Percentiles rank a stretch among this genome's conserved stretches.
phyloP scores from a whole-genome alignment of 2,888 invertebrate species.

The Mystacides longicornis region DNA sequence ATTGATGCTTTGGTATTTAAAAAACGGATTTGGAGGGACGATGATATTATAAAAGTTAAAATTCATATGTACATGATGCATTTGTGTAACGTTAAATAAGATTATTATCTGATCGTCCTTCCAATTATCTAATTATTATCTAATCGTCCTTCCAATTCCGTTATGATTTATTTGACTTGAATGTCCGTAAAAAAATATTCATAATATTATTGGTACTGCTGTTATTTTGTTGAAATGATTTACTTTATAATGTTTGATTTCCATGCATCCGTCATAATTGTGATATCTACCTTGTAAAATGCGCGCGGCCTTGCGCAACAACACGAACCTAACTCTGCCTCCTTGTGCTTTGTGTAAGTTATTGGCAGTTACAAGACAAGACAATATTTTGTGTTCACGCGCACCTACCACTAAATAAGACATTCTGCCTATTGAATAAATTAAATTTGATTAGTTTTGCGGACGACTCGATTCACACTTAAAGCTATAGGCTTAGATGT shows the following conservation, averaged over 20 bases:
- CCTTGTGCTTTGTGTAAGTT: slow-evolving; percentile 26
- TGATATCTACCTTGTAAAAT: slow-evolving; percentile 23
- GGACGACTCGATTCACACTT: no score
- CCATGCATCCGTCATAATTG: slow-evolving; percentile 23
- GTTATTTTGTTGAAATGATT: slow-evolving; percentile 23
- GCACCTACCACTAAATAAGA: neutral
- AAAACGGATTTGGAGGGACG: neutral
- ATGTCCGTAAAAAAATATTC: slow-evolving; percentile 11
- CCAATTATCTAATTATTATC: no score
- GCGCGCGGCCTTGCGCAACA: slow-evolving; percentile 17
- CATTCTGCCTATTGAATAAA: no score
- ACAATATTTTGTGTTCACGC: neutral
- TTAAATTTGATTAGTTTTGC: no score
- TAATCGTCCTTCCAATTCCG: no score
- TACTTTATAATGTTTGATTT: slow-evolving; percentile 20
- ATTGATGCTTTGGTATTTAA: neutral
- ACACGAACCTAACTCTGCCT: slow-evolving; percentile 7
- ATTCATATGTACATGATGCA: no score
- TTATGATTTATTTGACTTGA: slow-evolving; percentile 5
- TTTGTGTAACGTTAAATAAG: no score
- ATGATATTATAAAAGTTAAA: no score
- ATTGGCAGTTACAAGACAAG: slow-evolving; percentile 1
- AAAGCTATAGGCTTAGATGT: no score
- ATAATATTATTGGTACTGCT: no score
- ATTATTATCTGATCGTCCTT: no score